Base-by-base conservation (phyloP, 2,888 invertebrate genomes). In the Lasioglossum marginatum region DNA sequence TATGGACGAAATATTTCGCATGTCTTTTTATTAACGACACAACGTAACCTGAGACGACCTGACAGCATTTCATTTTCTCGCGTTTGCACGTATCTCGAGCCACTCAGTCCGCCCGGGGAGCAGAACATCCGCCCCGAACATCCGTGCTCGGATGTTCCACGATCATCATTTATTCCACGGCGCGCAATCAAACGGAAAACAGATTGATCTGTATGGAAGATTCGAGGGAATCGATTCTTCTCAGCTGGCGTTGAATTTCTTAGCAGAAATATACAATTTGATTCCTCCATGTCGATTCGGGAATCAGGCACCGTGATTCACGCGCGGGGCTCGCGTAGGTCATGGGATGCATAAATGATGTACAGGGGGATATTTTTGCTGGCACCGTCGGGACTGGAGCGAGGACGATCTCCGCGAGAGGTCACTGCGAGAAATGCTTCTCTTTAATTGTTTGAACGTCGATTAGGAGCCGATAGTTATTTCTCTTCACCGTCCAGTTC, bases 291-390 rank as follows among this genome's bases (percentile, higher is more conserved):
- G 52, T 68, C 48, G 72, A 81, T 68, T 73, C 16, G 19, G 48
- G 40, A 57, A 81, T 81, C 52, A 68, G 73, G 60, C 57, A 16
- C 23, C 16, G 52, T 2, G 45, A 81, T 48, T 78, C 68, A 43
- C 66, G 57, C 23, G 19, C 45, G 1, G 14, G n/a, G 12, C 57
- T n/a, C 40, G 68, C 45, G 73, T 19, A 52, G 57, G 52, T 60
- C 77, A 48, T n/a, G 68, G 23, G 23, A 68, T 81, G 48, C 77
- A 77, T 81, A 77, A 70, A 31, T 73, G 45, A 63, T 48, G 73
- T 34, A 57, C 37, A 27, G 31, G 4, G 57, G 37, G 1, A 68
- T 72, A 19, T 76, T 74, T 78, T 78, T 48, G 57, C 57, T n/a
- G 12, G n/a, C 3, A n/a, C 52, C 48, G n/a, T 16, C 14, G 57